Evolutionary conservation across 2,113 vertebrate species (phyloP).

Genomic region (Lathamus discolor): DNA sequence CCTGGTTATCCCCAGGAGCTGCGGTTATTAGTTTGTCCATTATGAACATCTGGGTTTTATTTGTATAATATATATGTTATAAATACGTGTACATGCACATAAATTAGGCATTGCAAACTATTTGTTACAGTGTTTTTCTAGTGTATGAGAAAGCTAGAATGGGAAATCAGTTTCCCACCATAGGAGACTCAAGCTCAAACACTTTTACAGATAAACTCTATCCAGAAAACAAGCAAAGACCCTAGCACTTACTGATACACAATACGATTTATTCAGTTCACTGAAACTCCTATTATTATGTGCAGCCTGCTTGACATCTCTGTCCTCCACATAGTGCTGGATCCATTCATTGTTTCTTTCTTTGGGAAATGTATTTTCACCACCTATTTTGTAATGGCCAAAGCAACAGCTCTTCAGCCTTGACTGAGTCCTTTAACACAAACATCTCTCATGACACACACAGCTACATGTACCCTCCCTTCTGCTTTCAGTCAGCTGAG

Average conservation of each 20-base stretch:
- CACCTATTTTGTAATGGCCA: background rate
- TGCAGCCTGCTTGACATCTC: background rate
- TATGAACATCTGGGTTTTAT: background rate
- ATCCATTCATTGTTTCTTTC: background rate
- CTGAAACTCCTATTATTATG: background rate
- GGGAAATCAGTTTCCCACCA: background rate
- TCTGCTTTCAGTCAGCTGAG: background rate
- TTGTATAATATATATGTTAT: background rate
- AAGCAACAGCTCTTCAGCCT: background rate
- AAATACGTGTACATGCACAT: background rate
- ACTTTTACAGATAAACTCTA: background rate
- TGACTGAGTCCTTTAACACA: background rate
- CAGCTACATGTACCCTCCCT: background rate
- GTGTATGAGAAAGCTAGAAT: background rate
- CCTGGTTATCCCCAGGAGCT: background rate
- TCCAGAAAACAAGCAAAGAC: background rate
- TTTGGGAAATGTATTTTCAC: background rate
- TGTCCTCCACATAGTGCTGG: background rate
- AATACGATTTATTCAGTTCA: background rate
- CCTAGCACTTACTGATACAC: background rate
- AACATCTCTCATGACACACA: fast-evolving
- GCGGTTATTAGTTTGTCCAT: background rate
- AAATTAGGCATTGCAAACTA: background rate
- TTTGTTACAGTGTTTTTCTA: background rate
- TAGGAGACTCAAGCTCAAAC: background rate